Conservation (phyloP, 1,140 invertebrate species). For the Caenorhabditis brenneri region DNA sequence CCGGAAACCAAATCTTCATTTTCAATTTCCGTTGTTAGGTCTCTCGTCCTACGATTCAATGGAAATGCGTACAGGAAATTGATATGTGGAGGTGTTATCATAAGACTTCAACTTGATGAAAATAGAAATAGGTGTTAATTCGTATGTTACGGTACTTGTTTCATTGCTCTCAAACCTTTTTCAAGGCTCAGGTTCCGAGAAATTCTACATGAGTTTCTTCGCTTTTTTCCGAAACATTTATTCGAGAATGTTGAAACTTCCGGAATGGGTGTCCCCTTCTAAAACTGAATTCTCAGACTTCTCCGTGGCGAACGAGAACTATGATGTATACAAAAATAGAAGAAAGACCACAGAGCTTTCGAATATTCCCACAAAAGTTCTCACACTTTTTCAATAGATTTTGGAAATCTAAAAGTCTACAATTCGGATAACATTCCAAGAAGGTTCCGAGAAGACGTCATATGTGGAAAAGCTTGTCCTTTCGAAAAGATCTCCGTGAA, state of each 20-base stretch:
- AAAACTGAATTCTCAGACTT: no score
- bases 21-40: neutral
- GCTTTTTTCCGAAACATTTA: no score
- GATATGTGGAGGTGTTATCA: conserved; percentile 13
- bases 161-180: no score
- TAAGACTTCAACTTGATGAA: neutral
- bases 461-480: neutral
- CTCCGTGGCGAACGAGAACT: neutral
- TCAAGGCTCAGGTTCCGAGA: no score
- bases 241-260: neutral
- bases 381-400: neutral
- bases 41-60: neutral
- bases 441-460: neutral
- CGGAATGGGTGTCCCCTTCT: neutral
- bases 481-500: neutral
- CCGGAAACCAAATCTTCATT: neutral
- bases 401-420: neutral
- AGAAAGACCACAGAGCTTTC: neutral
- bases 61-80: neutral
- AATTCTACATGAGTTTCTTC: no score
- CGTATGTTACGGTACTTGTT: neutral
- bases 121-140: neutral
- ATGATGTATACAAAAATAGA: neutral
- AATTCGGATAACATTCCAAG: no score
- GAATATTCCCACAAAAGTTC: neutral